Evolutionary conservation across 2,797 vertebrate genomes (phyloP), one percentile per base, ranked within the genome.

Genomic region (Astyanax mexicanus): DNA sequence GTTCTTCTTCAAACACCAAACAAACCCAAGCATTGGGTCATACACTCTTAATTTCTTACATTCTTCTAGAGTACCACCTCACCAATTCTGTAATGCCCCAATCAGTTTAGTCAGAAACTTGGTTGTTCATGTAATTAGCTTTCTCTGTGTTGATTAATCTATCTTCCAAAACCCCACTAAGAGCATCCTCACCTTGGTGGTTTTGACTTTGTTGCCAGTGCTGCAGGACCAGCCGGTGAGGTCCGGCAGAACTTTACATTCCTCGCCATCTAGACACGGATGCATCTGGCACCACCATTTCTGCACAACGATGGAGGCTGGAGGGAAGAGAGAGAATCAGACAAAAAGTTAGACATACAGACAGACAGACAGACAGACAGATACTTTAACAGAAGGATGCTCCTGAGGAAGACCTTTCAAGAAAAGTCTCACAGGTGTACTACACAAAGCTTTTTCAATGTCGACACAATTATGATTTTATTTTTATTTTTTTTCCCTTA

Each of bases 151-250:
- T 44, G 2, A 7, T 19, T 8, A 8, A 6, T 8, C n/a, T 45
- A 9, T 8, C 1, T 19, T 6, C 8, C 19, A 49, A 52, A 21
- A 32, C 19, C 35, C 35, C 35, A 27, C 8, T 9, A 19, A 21
- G 42, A 13, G 60, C 9, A 1, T 54, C 77, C 85, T 91, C 74
- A 94, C 93, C 92, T 94, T 94, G 78, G 92, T 94, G 83, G 93
- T 94, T 91, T 94, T 94, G 85, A 94, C 93, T 90, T 94, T 94
- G 89, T 93, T 94, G 44, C 93, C 93, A 0, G 91, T 93, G 85
- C 92, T 94, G 90, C 92, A 94, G 80, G 92, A 95, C 92, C 93
- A 93, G 68, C 92, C 93, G 4, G 91, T 93, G 77, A 94, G 89
- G 81, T 95, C 92, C 29, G 92, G 92, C 60, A 93, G 88, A 74